Conservation (phyloP, 2,888 invertebrate genomes). For the Ormyrus rosae region DNA sequence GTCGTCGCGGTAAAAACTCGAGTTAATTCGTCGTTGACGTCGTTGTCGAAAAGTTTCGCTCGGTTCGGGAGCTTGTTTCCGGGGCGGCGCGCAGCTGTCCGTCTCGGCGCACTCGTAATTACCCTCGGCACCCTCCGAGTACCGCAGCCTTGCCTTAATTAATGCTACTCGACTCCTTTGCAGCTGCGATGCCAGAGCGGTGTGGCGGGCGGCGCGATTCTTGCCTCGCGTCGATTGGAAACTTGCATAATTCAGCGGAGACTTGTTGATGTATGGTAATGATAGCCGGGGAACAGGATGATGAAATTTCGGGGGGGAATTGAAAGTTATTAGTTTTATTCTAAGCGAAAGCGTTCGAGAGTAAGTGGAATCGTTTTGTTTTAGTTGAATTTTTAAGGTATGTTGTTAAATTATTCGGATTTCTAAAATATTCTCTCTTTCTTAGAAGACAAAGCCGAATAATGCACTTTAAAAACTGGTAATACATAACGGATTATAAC, state of each 20-base stretch:
- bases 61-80: constrained; percentile 9
- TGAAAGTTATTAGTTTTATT: neutral
- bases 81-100: constrained; percentile 30
- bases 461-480: too few relatives aligned
- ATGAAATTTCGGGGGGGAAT: neutral
- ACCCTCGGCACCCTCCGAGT: neutral
- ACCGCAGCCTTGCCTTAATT: constrained; percentile 36
- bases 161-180: constrained; percentile 34
- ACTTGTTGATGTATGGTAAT: constrained; percentile 18
- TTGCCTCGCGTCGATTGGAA: constrained; percentile 4
- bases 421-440: too few relatives aligned
- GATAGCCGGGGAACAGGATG: neutral
- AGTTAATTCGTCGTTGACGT: constrained; percentile 33
- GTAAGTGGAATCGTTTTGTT: too few relatives aligned
- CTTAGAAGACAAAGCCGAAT: too few relatives aligned
- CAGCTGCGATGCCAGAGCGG: neutral
- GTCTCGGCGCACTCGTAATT: constrained; percentile 47
- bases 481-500: too few relatives aligned
- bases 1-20: constrained; percentile 43
- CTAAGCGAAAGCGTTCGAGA: too few relatives aligned
- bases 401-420: too few relatives aligned
- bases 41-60: neutral
- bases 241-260: constrained; percentile 33
- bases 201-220: neutral
- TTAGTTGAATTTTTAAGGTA: too few relatives aligned